phyloP scores from a whole-genome alignment of 2,113 vertebrate genomes.

The Tyto alba region DNA sequence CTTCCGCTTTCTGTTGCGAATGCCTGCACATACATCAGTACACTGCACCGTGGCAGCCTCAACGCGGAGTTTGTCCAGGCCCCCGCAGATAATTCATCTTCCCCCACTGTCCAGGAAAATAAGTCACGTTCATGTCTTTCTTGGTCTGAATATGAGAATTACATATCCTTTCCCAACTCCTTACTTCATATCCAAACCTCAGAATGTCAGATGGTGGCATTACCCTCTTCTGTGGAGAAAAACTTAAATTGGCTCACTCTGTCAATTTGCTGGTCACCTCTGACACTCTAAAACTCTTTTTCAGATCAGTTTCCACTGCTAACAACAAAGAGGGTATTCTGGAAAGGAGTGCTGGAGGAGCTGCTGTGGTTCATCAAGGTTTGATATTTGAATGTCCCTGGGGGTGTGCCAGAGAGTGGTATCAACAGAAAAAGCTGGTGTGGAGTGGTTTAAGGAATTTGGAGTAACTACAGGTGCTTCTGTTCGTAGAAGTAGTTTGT shows the following conservation, averaged over 20 bases:
- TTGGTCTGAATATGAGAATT: not conserved
- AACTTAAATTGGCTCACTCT: not conserved
- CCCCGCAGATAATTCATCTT: fast-evolving
- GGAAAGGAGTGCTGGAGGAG: slow-evolving; percentile 94
- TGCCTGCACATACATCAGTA: fast-evolving
- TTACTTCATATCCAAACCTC: not conserved
- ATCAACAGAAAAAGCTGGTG: fast-evolving
- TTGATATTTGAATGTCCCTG: not conserved
- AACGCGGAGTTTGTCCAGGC: fast-evolving
- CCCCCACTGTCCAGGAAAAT: not conserved
- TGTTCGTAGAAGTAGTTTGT: not conserved
- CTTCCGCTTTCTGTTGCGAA: fast-evolving
- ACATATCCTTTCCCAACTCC: not conserved
- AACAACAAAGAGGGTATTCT: slow-evolving; percentile 94
- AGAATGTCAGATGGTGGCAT: not conserved
- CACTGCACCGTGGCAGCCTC: fast-evolving
- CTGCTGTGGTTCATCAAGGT: slow-evolving; percentile 98
- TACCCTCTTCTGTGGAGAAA: fast-evolving
- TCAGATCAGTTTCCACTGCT: slow-evolving; percentile 91
- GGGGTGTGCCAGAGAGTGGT: not conserved
- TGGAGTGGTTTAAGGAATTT: not conserved
- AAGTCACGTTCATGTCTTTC: not conserved
- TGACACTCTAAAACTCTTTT: slow-evolving; percentile 16
- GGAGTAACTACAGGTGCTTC: not conserved
- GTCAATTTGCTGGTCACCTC: not conserved